Conservation (phyloP, 2,888 invertebrate species). For the Netelia virgata region DNA sequence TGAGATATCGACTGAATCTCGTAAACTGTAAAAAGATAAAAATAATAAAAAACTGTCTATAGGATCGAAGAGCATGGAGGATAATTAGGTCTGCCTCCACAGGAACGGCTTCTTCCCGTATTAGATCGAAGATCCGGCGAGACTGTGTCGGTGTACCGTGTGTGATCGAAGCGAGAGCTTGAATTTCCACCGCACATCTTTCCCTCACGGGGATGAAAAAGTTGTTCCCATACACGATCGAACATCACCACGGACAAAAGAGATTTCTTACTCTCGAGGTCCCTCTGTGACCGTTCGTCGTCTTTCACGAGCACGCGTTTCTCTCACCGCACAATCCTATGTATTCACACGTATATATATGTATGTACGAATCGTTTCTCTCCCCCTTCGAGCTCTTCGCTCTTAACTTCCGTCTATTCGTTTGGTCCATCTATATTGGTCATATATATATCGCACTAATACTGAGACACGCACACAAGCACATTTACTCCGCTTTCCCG, state of each 20-base stretch:
- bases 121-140: conserved; percentile 13
- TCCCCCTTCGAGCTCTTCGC: conserved; percentile 12
- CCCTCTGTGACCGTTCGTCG: conserved; percentile 56
- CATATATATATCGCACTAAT: neutral
- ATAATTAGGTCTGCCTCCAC: conserved; percentile 31
- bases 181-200: conserved; percentile 19
- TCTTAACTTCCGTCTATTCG: conserved; percentile 58
- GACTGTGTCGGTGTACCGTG: neutral
- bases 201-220: conserved; percentile 52
- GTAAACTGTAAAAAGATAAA: neutral
- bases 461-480: neutral
- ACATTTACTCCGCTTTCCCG: conserved; percentile 15
- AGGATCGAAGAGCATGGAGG: neutral
- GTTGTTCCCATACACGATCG: conserved; percentile 57
- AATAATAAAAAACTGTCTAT: neutral
- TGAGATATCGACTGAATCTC: neutral
- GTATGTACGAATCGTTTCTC: conserved; percentile 49
- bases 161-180: neutral
- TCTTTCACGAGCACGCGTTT: conserved; percentile 60
- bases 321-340: conserved; percentile 47
- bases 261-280: conserved; percentile 61
- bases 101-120: neutral
- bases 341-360: neutral
- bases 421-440: conserved; percentile 41
- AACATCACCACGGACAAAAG: conserved; percentile 55